Percentiles rank a stretch among this genome's conserved stretches.
Conservation (phyloP, 2,113 vertebrate species). For the Octodon degus region DNA sequence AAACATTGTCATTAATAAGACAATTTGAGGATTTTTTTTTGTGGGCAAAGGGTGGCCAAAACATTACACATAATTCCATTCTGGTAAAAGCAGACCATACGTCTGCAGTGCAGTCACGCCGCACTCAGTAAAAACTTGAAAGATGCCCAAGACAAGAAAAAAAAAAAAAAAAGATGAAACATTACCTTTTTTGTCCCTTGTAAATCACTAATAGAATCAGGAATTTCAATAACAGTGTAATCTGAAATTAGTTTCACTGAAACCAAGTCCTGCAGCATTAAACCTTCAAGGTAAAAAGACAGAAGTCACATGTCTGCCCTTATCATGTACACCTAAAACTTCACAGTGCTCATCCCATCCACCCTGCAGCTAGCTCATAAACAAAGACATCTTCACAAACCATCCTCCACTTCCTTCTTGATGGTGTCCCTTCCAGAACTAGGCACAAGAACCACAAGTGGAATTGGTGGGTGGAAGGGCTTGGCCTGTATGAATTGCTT, state of each 20-base stretch:
- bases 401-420: slow-evolving; percentile 85
- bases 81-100: too few relatives aligned
- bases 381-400: slow-evolving; percentile 68
- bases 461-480: slow-evolving; percentile 90
- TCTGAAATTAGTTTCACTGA: slow-evolving; percentile 92
- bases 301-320: background rate
- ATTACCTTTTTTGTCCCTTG: slow-evolving; percentile 92
- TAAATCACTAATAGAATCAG: slow-evolving; percentile 89
- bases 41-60: too few relatives aligned
- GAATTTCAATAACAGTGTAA: slow-evolving; percentile 89
- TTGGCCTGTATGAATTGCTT: slow-evolving; percentile 94
- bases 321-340: accelerated
- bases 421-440: slow-evolving; percentile 52
- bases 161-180: background rate
- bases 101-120: too few relatives aligned
- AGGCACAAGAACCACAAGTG: slow-evolving; percentile 91
- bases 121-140: too few relatives aligned
- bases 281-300: slow-evolving; percentile 85
- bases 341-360: background rate
- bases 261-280: slow-evolving; percentile 92
- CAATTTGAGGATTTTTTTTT: too few relatives aligned
- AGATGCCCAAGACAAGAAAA: too few relatives aligned
- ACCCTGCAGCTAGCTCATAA: background rate
- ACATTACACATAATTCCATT: too few relatives aligned
- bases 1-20: too few relatives aligned